Evolutionary conservation across 1,140 invertebrate species (phyloP).

Genomic region (Euwallacea similis): DNA sequence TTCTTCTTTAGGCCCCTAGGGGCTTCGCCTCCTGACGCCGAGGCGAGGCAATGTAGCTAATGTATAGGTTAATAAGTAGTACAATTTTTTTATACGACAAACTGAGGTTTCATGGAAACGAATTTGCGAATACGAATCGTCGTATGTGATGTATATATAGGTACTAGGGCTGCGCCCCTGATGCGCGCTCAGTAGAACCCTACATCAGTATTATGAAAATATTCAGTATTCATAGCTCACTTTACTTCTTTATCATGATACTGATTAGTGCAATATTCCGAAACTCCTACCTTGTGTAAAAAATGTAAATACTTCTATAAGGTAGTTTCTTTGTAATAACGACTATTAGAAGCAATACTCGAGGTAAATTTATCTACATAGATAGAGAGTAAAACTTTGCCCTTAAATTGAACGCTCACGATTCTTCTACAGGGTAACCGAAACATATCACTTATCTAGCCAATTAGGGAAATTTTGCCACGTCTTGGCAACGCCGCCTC

Average conservation of each 20-base stretch:
- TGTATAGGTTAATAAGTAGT: conserved; percentile 41
- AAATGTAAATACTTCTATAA: neutral
- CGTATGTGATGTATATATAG: no score
- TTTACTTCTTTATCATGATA: no score
- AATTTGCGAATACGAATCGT: conserved; percentile 28
- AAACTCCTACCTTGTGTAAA: neutral
- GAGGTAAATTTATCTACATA: conserved; percentile 18
- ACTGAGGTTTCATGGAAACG: conserved; percentile 38
- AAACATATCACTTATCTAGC: conserved; percentile 34
- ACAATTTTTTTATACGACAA: conserved; percentile 50
- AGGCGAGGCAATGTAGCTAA: conserved; percentile 13
- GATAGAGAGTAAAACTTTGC: conserved; percentile 17
- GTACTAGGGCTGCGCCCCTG: no score
- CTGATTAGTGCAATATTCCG: neutral
- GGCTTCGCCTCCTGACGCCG: neutral
- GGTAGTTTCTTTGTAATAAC: neutral
- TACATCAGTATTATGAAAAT: conserved; percentile 39
- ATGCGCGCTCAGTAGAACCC: neutral
- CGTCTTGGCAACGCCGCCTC: neutral
- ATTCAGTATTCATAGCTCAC: conserved; percentile 41
- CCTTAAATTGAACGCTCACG: conserved; percentile 27
- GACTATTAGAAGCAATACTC: conserved; percentile 32
- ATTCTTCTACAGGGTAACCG: conserved; percentile 37
- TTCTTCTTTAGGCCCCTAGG: no score
- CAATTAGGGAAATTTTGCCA: neutral